These are phyloP conservation scores for Galendromus occidentalis DNA, from an alignment of 1,140 invertebrate genomes.

Conservation along the genomic window DNA sequence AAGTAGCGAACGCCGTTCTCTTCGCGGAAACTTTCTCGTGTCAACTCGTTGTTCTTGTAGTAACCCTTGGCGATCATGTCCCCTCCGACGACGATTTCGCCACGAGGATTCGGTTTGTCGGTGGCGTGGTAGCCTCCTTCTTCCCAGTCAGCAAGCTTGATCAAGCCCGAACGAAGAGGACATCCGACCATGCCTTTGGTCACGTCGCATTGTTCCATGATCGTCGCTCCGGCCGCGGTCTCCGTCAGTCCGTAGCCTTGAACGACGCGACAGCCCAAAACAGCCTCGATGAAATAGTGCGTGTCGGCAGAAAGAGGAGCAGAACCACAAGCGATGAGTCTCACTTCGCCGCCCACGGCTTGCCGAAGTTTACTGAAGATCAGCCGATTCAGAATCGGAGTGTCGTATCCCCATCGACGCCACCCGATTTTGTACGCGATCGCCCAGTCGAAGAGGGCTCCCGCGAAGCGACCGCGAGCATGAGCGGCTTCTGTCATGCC, in stretches of 20 bases:
- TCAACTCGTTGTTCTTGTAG: conserved; percentile 34
- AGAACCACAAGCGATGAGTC: conserved; percentile 75
- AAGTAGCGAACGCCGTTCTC: conserved; percentile 30
- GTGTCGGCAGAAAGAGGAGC: conserved; percentile 85
- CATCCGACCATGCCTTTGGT: conserved; percentile 21
- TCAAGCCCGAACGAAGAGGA: conserved; percentile 21
- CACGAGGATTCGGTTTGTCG: conserved; percentile 38
- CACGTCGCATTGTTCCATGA: conserved; percentile 29
- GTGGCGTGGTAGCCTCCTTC: conserved; percentile 30
- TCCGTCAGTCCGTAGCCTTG: conserved; percentile 92
- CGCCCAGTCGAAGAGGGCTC: conserved; percentile 27
- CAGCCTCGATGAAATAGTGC: conserved; percentile 80
- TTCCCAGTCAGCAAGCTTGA: conserved; percentile 26
- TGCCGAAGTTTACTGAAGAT: conserved; percentile 20
- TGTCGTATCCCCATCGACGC: conserved; percentile 17
- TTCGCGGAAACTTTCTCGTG: conserved; percentile 32
- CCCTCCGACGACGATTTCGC: conserved; percentile 37
- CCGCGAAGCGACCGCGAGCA: conserved; percentile 22
- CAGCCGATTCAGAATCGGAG: conserved; percentile 16
- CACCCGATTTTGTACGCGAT: conserved; percentile 26
- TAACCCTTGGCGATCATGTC: conserved; percentile 35
- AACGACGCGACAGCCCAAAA: conserved; percentile 68
- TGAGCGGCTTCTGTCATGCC: conserved; percentile 61
- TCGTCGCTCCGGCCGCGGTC: conserved; percentile 39
- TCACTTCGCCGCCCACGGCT: conserved; percentile 63